phyloP scores from a whole-genome alignment of 2,113 vertebrate genomes.

The Bothrops jararaca region DNA sequence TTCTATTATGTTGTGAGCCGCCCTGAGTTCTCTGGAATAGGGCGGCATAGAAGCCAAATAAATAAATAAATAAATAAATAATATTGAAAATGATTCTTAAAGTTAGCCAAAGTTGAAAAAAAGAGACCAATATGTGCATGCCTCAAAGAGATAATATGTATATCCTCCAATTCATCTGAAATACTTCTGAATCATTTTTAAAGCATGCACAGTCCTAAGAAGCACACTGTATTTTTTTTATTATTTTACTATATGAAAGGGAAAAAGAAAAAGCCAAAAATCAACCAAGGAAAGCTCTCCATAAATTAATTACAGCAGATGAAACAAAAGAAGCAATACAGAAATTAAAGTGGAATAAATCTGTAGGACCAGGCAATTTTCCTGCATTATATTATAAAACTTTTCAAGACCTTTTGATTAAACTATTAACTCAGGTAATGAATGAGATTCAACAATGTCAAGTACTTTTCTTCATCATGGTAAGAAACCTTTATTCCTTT shows the following conservation, averaged over 20 bases:
- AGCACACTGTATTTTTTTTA: background rate
- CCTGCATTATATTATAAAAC: background rate
- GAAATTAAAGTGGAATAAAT: background rate
- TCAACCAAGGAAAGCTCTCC: background rate
- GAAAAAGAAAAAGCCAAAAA: background rate
- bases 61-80: too few species aligned
- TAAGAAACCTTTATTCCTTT: background rate
- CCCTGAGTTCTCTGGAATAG: too few species aligned
- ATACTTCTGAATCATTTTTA: background rate
- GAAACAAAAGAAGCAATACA: background rate
- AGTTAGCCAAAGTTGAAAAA: background rate
- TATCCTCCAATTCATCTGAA: background rate
- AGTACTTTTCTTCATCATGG: background rate
- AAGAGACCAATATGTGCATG: background rate
- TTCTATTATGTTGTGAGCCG: too few species aligned
- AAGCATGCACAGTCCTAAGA: background rate
- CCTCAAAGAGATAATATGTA: background rate
- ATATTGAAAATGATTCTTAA: background rate
- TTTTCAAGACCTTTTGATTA: background rate
- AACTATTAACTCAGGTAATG: background rate
- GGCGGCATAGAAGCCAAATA: too few species aligned
- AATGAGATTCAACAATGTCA: background rate
- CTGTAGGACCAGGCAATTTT: background rate
- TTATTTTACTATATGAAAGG: background rate
- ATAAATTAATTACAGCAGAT: background rate